Evolutionary conservation across 2,113 vertebrate species (phyloP).

Genomic region (Halichoeres trimaculatus): DNA sequence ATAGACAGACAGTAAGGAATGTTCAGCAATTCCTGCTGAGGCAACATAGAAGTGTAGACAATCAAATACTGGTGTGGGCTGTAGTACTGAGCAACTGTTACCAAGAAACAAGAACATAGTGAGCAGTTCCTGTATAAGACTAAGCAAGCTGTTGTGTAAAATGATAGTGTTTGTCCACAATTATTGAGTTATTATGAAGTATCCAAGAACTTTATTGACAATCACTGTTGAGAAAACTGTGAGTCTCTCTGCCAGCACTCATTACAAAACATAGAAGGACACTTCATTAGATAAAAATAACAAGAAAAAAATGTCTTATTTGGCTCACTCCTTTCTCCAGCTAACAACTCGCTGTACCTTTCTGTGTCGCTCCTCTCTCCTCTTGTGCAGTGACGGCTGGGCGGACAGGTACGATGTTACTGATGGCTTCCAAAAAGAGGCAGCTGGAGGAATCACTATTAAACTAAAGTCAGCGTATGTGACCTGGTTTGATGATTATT

Average conservation of each 20-base stretch:
- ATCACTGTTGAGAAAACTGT: no score
- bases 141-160: not conserved
- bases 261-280: no score
- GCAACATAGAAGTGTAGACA: conserved; percentile 10
- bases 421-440: conserved; percentile 93
- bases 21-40: conserved; percentile 6
- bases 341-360: not conserved
- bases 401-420: conserved; percentile 98
- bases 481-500: conserved; percentile 99
- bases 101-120: not conserved
- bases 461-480: conserved; percentile 97
- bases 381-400: conserved; percentile 92
- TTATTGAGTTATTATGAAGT: no score
- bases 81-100: not conserved
- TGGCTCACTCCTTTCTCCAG: not conserved
- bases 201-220: no score
- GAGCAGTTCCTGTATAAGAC: not conserved
- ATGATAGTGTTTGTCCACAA: no score
- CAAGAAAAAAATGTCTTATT: not conserved
- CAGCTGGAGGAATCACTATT: conserved; percentile 96
- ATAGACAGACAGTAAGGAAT: not conserved
- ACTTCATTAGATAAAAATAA: not conserved
- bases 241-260: no score
- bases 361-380: not conserved
- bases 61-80: conserved; percentile 4